Evolutionary conservation across 2,113 vertebrate species (phyloP).

Genomic region (Cavia porcellus): DNA sequence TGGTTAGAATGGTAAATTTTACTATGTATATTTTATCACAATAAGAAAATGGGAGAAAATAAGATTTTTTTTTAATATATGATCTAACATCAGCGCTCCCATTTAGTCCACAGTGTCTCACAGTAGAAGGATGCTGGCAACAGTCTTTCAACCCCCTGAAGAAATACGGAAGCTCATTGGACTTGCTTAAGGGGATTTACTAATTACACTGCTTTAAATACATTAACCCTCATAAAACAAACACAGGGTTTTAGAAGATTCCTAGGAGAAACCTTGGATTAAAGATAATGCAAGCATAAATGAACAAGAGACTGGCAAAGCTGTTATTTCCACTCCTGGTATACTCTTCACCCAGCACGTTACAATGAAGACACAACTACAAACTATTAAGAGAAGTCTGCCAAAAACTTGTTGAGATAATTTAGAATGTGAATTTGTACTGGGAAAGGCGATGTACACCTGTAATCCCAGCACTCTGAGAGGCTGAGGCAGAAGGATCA

Average conservation of each 20-base stretch:
- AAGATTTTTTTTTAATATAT: conserved; percentile 31
- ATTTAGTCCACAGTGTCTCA: background rate
- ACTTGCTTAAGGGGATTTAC: conserved; percentile 12
- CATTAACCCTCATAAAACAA: conserved; percentile 65
- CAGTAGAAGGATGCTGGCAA: background rate
- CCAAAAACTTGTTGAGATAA: conserved; percentile 2
- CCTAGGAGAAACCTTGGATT: conserved; percentile 19
- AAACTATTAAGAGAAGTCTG: conserved; percentile 5
- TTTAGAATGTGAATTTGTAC: conserved; percentile 7
- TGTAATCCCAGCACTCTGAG: background rate
- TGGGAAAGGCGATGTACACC: background rate
- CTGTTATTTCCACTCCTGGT: background rate
- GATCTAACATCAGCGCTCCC: background rate
- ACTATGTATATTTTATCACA: background rate
- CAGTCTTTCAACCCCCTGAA: background rate
- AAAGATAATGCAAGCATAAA: background rate
- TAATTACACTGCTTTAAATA: conserved; percentile 55
- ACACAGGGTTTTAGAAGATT: conserved; percentile 47
- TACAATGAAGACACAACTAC: background rate
- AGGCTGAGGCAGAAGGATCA: background rate
- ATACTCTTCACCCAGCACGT: background rate
- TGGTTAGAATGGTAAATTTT: background rate
- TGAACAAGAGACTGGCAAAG: background rate
- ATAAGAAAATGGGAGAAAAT: background rate
- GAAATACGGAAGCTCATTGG: background rate